phyloP scores from a whole-genome alignment of 2,888 invertebrate genomes.

The Lutraria lutraria region DNA sequence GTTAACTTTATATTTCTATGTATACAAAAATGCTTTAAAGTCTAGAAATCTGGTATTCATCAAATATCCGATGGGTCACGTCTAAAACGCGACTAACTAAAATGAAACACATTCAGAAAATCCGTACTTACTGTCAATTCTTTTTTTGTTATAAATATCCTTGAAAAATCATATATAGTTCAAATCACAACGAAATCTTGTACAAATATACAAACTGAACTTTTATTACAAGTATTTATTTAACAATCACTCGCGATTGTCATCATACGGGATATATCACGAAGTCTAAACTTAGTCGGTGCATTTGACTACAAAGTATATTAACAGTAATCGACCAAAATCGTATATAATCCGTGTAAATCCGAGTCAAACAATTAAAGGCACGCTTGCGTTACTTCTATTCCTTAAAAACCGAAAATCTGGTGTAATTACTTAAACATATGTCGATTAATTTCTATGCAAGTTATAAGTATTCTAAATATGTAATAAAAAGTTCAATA shows the following conservation, averaged over 20 bases:
- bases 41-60: too few species aligned
- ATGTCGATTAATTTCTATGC: background rate
- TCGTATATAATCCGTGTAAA: background rate
- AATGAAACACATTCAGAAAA: background rate
- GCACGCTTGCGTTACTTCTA: background rate
- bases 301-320: background rate
- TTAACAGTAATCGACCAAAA: background rate
- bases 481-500: background rate
- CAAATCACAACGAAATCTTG: background rate
- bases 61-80: too few species aligned
- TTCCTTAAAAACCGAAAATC: constrained; percentile 7
- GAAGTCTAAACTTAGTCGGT: background rate
- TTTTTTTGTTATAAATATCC: background rate
- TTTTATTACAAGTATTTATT: background rate
- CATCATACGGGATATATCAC: background rate
- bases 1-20: too few species aligned
- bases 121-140: background rate
- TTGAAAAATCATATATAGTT: background rate
- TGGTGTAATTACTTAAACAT: background rate
- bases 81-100: background rate
- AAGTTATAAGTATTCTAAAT: background rate
- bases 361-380: constrained; percentile 10
- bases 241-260: background rate
- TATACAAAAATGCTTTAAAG: too few species aligned
- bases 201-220: background rate